phyloP scores from a whole-genome alignment of 2,797 vertebrate species.

The Saxicola maurus region DNA sequence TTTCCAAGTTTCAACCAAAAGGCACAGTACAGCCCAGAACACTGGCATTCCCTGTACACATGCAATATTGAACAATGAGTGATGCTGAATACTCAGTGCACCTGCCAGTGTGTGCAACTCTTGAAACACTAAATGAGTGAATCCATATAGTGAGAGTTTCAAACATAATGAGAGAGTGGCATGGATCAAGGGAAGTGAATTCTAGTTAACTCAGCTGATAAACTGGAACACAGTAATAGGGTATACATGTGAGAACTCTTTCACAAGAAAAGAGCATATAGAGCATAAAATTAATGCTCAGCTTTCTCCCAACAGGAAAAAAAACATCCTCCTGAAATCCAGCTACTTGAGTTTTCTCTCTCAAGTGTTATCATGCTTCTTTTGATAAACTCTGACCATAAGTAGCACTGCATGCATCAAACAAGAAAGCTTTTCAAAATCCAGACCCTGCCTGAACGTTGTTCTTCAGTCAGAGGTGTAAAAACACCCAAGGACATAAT shows the following conservation, averaged over 20 bases:
- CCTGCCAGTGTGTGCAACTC: neutral
- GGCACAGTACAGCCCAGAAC: neutral
- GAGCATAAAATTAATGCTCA: neutral
- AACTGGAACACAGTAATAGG: slow-evolving; percentile 4
- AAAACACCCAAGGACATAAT: slow-evolving; percentile 62
- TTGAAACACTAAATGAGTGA: slow-evolving; percentile 36
- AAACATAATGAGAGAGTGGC: neutral
- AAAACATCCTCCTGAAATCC: neutral
- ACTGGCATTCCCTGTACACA: neutral
- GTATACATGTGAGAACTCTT: slow-evolving; percentile 7
- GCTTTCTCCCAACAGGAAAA: neutral
- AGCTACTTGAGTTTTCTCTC: neutral
- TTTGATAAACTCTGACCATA: slow-evolving; percentile 37
- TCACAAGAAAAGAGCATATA: neutral
- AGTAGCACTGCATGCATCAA: neutral
- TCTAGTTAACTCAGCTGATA: slow-evolving; percentile 56
- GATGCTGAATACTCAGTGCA: neutral
- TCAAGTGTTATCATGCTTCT: neutral
- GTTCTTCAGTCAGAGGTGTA: slow-evolving; percentile 46
- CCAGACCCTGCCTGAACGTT: neutral
- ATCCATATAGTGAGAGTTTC: slow-evolving; percentile 27
- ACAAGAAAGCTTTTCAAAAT: slow-evolving; percentile 51
- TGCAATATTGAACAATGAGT: neutral
- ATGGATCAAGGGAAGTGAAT: slow-evolving; percentile 63
- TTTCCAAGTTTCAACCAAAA: neutral